phyloP scores from a whole-genome alignment of 2,113 vertebrate genomes.

The Bos taurus region DNA sequence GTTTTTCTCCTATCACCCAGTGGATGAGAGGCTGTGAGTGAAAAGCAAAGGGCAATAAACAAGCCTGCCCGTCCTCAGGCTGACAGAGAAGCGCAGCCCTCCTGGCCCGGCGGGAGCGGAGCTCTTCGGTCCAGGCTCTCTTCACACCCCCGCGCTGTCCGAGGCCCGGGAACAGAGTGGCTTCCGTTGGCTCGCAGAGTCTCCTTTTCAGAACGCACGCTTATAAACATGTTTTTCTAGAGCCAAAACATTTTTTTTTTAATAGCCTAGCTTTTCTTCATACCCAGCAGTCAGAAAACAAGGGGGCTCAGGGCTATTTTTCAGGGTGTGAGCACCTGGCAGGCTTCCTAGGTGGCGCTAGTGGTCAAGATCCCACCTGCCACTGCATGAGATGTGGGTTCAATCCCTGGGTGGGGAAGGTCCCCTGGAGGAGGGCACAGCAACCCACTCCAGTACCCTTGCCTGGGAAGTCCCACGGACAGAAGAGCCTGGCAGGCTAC shows the following conservation, averaged over 20 bases:
- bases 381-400: not conserved
- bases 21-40: not conserved
- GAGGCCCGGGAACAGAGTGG: not conserved
- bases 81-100: rapidly evolving
- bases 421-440: not conserved
- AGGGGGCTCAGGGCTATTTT: not conserved
- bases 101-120: rapidly evolving
- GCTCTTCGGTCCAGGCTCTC: rapidly evolving
- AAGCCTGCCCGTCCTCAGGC: not conserved
- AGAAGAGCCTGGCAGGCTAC: not conserved
- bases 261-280: not conserved
- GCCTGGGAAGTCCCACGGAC: not conserved
- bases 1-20: not conserved
- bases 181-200: not conserved
- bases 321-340: too few species aligned
- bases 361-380: not conserved
- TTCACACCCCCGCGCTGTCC: not conserved
- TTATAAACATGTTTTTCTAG: not conserved
- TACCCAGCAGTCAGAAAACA: not conserved
- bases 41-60: not conserved
- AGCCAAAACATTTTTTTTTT: not conserved
- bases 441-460: not conserved
- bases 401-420: not conserved
- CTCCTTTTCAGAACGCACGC: not conserved
- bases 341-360: not conserved